Base-by-base conservation (phyloP, 2,888 invertebrate genomes). In the Fragum sueziense region DNA sequence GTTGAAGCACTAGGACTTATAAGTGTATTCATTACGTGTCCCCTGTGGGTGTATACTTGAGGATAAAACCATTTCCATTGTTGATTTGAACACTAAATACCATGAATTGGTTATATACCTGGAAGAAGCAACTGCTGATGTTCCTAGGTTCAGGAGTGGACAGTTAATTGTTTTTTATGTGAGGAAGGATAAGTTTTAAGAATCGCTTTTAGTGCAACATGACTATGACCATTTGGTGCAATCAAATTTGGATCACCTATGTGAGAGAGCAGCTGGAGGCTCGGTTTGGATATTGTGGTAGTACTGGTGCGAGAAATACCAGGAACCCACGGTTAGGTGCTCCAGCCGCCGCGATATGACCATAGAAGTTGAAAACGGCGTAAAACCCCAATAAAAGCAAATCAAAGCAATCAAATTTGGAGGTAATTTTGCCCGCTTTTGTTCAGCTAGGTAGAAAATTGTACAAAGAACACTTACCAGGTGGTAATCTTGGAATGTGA, bases 1-100 rank as follows among this genome's bases (percentile, higher is more conserved):
- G 61, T 51, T n/a, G 85, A 85, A 74, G 84, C 83, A 31, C 70
- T 87, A n/a, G 86, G 84, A 17, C 65, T 86, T 14, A 65, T 87
- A 11, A 33, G 72, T 27, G 73, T 37, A 41, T 52, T 78, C 29
- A 31, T 80, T 34, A 77, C 74, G 9, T 25, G 74, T 41, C 77
- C 70, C 41, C 33, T 80, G 2, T 80, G 80, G 77, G n/a, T 51
- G 54, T 37, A 17, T 69, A 25, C 68, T 80, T 25, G 76, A 80
- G 41, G 69, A 73, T 47, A 68, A 68, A 33, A 47, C 17, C 27
- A 41, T 79, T 7, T 52, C 70, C 17, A 76, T 79, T 22, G 9
- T 72, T 14, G 79, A 79, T 29, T 72, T 72, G 61, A 70, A 71
- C 27, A n/a, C 17, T 29, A 59, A 69, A 41, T 79, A 76, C 34